Conservation (phyloP, 2,888 invertebrate species). For the Serrognathus titanus region DNA sequence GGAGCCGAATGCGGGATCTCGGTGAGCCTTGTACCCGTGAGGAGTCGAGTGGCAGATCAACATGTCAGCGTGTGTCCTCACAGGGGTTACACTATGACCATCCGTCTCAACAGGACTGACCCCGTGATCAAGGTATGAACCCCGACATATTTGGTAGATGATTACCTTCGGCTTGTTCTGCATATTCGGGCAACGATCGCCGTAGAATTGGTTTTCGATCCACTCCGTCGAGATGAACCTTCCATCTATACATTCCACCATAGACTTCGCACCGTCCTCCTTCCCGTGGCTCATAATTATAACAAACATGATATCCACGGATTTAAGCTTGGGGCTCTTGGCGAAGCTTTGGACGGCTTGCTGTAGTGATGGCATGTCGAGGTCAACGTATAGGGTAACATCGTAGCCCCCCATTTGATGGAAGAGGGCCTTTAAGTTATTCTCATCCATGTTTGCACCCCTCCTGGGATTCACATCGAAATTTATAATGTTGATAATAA, state of each 20-base stretch:
- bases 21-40: constrained; percentile 53
- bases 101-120: constrained; percentile 12
- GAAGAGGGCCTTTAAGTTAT: constrained; percentile 58
- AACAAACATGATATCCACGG: constrained; percentile 60
- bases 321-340: constrained; percentile 41
- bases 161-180: constrained; percentile 66
- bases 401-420: constrained; percentile 55
- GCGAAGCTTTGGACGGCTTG: constrained; percentile 50
- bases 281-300: constrained; percentile 67
- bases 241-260: constrained; percentile 60
- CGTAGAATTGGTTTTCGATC: constrained; percentile 60
- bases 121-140: background rate
- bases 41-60: constrained; percentile 16
- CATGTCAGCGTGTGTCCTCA: constrained; percentile 16
- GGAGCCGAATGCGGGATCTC: constrained; percentile 58
- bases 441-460: constrained; percentile 60
- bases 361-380: constrained; percentile 33
- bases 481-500: constrained; percentile 45
- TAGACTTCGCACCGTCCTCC: constrained; percentile 45
- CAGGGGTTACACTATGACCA: constrained; percentile 9
- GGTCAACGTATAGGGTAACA: constrained; percentile 47
- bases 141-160: constrained; percentile 64
- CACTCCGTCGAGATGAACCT: constrained; percentile 49
- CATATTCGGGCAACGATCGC: constrained; percentile 54
- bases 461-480: constrained; percentile 41